Percentiles rank a stretch among this genome's conserved stretches.
phyloP scores from a whole-genome alignment of 1,140 invertebrate species.

The Apolygus lucorum region DNA sequence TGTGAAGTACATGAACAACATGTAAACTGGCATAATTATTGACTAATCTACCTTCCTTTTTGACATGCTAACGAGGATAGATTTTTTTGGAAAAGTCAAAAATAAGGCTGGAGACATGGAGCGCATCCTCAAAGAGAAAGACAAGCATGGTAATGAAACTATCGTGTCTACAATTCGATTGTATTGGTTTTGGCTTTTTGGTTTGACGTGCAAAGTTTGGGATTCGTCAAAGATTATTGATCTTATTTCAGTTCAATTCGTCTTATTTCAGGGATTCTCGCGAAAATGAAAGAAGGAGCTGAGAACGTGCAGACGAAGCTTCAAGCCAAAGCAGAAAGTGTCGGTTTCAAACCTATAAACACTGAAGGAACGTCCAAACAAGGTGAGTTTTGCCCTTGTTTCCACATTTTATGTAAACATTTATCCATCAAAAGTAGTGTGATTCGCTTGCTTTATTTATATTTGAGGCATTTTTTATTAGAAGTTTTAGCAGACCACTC shows the following conservation, averaged over 20 bases:
- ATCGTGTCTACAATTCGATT: constrained; percentile 8
- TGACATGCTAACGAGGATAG: constrained; percentile 43
- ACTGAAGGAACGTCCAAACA: neutral
- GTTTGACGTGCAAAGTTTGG: neutral
- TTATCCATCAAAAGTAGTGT: too few relatives aligned
- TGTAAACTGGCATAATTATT: too few relatives aligned
- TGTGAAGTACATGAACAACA: constrained; percentile 31
- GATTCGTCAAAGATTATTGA: too few relatives aligned
- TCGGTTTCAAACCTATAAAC: constrained; percentile 32
- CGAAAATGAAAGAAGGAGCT: constrained; percentile 92
- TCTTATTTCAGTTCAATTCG: too few relatives aligned
- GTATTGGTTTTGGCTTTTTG: neutral
- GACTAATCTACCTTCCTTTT: constrained; percentile 19
- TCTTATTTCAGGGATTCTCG: constrained; percentile 64
- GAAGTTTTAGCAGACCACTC: too few relatives aligned
- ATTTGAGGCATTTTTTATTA: too few relatives aligned
- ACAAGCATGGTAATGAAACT: constrained; percentile 63
- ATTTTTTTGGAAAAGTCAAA: constrained; percentile 87
- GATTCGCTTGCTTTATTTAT: too few relatives aligned
- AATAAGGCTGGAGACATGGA: constrained; percentile 86
- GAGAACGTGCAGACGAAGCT: constrained; percentile 88
- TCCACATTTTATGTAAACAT: too few relatives aligned
- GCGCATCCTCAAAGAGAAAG: constrained; percentile 80
- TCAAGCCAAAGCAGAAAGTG: constrained; percentile 76
- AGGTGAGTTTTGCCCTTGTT: neutral